Conservation (phyloP, 37 sponge, comb jelly and placozoan species). For the Aplysina aerophoba region DNA sequence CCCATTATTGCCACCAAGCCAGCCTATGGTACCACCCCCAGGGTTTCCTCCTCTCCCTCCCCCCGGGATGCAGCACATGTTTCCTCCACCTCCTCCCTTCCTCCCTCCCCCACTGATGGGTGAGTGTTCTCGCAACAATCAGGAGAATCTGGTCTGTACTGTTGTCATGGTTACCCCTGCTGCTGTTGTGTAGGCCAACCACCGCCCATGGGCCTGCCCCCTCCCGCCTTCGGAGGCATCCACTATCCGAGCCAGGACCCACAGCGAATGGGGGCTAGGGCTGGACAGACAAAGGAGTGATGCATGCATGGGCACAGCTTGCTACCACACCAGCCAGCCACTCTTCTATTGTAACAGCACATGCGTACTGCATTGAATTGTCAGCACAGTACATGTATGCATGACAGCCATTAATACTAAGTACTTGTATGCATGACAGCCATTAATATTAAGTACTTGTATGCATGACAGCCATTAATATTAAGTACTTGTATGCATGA, state of each 20-base stretch:
- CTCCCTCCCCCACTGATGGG: conserved; percentile 28
- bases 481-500: no score
- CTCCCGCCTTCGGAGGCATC: conserved; percentile 31
- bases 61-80: conserved; percentile 19
- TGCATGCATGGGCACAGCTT: not conserved
- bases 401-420: no score
- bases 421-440: no score
- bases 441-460: no score
- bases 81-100: conserved; percentile 33
- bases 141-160: not conserved
- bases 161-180: no score
- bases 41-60: not conserved
- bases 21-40: not conserved
- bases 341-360: not conserved
- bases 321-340: not conserved
- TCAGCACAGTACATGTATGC: no score
- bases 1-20: not conserved
- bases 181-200: not conserved
- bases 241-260: conserved; percentile 95
- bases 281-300: not conserved
- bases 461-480: no score
- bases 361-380: not conserved
- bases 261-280: conserved; percentile 72
- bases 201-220: conserved; percentile 21
- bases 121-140: not conserved